Conservation (phyloP, 2,113 vertebrate species). For the Saimiri boliviensis region DNA sequence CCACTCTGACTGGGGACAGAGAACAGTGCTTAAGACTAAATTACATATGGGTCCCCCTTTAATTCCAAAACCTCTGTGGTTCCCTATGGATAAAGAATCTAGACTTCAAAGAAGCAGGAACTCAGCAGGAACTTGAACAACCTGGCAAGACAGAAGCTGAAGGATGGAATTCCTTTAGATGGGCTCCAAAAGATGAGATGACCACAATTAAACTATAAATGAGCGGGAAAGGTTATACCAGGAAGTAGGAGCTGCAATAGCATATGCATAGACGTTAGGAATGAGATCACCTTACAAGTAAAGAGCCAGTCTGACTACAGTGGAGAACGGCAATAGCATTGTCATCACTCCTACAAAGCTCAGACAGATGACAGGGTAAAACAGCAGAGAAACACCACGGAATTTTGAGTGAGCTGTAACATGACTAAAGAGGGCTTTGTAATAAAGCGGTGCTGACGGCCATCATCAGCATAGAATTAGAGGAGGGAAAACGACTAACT, state of each 20-base stretch:
- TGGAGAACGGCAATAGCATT: background rate
- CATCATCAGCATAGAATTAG: background rate
- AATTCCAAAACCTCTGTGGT: background rate
- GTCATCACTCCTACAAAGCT: background rate
- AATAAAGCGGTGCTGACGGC: background rate
- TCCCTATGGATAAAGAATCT: background rate
- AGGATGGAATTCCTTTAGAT: background rate
- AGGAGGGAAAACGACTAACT: background rate
- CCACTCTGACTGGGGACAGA: background rate
- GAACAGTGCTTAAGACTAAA: background rate
- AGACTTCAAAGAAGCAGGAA: background rate
- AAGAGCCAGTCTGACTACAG: background rate
- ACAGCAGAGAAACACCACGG: background rate
- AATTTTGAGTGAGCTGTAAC: background rate
- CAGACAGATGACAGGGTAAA: background rate
- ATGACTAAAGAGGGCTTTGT: background rate
- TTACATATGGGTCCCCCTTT: background rate
- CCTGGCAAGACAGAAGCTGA: background rate
- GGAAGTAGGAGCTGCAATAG: background rate
- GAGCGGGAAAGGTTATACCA: background rate
- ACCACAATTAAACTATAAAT: background rate
- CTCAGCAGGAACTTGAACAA: background rate
- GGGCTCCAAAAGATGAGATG: background rate
- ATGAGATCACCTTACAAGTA: background rate
- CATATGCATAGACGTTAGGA: background rate